These are phyloP conservation scores for Sylvicola fuscatus DNA, from an alignment of 2,888 invertebrate species.

Conservation along the genomic window DNA sequence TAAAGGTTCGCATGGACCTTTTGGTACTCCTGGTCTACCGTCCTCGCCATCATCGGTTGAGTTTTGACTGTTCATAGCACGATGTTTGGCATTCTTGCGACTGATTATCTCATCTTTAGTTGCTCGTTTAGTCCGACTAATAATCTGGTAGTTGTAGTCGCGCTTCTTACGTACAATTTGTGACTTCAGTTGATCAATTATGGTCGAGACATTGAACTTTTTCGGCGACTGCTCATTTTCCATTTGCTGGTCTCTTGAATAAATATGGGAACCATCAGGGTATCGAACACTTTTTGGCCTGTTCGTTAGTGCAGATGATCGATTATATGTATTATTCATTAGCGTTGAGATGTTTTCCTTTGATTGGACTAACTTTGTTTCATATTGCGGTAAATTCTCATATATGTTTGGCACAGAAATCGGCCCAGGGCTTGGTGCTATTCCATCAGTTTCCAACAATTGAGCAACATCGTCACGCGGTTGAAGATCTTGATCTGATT, in stretches of 20 bases:
- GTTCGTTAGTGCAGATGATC: neutral
- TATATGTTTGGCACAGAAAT: conserved; percentile 15
- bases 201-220: conserved; percentile 2
- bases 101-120: no score
- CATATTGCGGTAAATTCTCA: conserved; percentile 6
- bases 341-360: conserved; percentile 6
- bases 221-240: neutral
- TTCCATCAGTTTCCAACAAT: no score
- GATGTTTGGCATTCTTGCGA: no score
- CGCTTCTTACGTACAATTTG: conserved; percentile 17
- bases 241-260: no score
- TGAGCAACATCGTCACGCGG: no score
- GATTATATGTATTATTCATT: conserved; percentile 7
- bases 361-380: conserved; percentile 5
- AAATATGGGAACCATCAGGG: neutral
- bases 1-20: conserved; percentile 39
- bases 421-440: no score
- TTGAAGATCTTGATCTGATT: neutral
- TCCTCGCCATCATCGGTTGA: conserved; percentile 2
- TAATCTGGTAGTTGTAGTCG: neutral
- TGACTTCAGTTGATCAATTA: conserved; percentile 18
- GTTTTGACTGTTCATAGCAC: neutral
- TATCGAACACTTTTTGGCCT: neutral
- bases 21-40: conserved; percentile 17
- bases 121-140: no score